Percentiles rank a stretch among this genome's conserved stretches.
phyloP scores from a whole-genome alignment of 2,797 vertebrate species.

The Sparidentex hasta region DNA sequence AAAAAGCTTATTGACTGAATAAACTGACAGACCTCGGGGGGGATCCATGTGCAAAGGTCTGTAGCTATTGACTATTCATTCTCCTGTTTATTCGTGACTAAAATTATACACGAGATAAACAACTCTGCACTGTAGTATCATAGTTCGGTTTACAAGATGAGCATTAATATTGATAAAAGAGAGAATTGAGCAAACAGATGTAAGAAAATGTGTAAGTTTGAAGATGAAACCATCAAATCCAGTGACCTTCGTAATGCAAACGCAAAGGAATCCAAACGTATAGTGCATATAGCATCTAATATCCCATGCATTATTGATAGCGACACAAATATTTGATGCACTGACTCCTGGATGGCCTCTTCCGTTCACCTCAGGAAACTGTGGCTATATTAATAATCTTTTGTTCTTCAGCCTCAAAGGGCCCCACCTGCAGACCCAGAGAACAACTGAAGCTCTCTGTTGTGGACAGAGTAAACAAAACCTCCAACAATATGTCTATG shows the following conservation, averaged over 20 bases:
- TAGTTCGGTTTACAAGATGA: not conserved
- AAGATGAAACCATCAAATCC: not conserved
- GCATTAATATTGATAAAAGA: not conserved
- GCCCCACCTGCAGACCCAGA: slow-evolving; percentile 35
- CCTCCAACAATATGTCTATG: slow-evolving; percentile 12
- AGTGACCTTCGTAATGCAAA: not conserved
- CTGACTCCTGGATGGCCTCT: slow-evolving; percentile 37
- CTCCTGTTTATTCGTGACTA: slow-evolving; percentile 33
- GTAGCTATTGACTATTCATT: slow-evolving; percentile 12
- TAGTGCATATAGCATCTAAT: slow-evolving; percentile 2
- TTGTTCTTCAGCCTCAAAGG: slow-evolving; percentile 57
- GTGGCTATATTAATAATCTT: slow-evolving; percentile 48
- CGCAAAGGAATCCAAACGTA: slow-evolving; percentile 1
- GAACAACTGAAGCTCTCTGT: slow-evolving; percentile 22
- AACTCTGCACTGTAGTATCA: not conserved
- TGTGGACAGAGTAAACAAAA: slow-evolving; percentile 30
- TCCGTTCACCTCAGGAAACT: slow-evolving; percentile 45
- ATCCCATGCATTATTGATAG: slow-evolving; percentile 48
- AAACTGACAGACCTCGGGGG: slow-evolving; percentile 14
- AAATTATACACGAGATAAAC: not conserved
- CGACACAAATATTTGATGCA: slow-evolving; percentile 60
- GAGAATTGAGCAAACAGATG: not conserved
- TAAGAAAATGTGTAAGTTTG: not conserved
- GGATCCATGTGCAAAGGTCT: slow-evolving; percentile 16
- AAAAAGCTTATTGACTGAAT: slow-evolving; percentile 41